Evolutionary conservation across 2,888 invertebrate genomes (phyloP), one percentile per base, ranked within the genome.

Genomic region (Melipona bicolor): DNA sequence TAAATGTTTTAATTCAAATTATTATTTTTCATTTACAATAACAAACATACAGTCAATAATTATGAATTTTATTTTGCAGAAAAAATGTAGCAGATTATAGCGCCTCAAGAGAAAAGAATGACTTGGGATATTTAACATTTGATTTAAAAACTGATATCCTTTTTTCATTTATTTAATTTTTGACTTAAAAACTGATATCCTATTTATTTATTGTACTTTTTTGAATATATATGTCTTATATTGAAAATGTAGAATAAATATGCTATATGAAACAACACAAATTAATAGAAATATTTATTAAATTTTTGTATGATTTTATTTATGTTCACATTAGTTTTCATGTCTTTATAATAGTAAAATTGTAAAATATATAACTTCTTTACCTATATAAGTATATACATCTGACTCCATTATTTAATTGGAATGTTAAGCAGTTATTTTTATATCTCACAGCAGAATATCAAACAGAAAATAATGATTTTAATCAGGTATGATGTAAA

Each of bases 341-440:
- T 19, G 6, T 27, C 21, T 36, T 32, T 69, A 21, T 15, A 64
- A 77, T 43, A 61, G 27, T 54, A 43, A 1, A 17, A 49, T 21
- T 11, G 17, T 49, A 24, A 71, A 50, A 76, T 21, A 19, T 67
- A 52, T 67, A 52, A 32, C 68, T 91, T 88, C 89, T 91, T 93
- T 91, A 93, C 81, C n/a, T 15, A 59, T 24, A 59, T 24, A 82
- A 73, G 92, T 76, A 19, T 81, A 88, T 88, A 95, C 95, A 97
- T 95, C 96, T 99, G 76, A 97, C 97, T 49, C 96, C 97, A 89
- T 95, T 99, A 43, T 99, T 99, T 95, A 99, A 99, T 95, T 99
- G 99, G 99, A 99, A 99, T 95, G 99, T 99, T 0, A 99, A 99
- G 93, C 98, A 99, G 94, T 95, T 99, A 88, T 99, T 99, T 95